These are phyloP conservation scores for Azemiops feae DNA, from an alignment of 2,113 vertebrate species.

Conservation along the genomic window DNA sequence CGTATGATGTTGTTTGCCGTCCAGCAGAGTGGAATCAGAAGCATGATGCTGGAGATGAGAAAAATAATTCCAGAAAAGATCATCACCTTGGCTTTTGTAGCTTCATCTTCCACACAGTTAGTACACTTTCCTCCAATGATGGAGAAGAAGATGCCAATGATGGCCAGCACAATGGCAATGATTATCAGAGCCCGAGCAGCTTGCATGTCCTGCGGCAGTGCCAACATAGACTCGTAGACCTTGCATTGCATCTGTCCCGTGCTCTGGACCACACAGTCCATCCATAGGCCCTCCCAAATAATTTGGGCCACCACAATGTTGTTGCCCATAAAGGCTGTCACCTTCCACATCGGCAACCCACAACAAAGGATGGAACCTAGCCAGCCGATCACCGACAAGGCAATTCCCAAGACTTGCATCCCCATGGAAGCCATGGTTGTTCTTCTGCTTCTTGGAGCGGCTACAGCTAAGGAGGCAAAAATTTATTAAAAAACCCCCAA, in stretches of 20 bases:
- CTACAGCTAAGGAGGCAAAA: not conserved
- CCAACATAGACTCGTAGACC: slow-evolving; percentile 83
- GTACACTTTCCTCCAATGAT: slow-evolving; percentile 90
- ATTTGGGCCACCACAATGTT: slow-evolving; percentile 87
- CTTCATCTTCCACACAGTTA: slow-evolving; percentile 81
- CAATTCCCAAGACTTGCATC: slow-evolving; percentile 84
- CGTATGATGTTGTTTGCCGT: slow-evolving; percentile 77
- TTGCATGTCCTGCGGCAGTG: slow-evolving; percentile 80
- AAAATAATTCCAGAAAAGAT: slow-evolving; percentile 75
- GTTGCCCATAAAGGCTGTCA: slow-evolving; percentile 84
- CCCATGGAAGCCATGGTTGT: slow-evolving; percentile 82
- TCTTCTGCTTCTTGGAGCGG: too few relatives aligned
- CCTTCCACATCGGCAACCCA: slow-evolving; percentile 86
- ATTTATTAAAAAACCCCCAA: not conserved
- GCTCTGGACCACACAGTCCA: slow-evolving; percentile 89
- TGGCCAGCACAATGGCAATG: slow-evolving; percentile 73
- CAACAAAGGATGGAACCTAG: slow-evolving; percentile 79
- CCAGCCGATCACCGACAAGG: slow-evolving; percentile 86
- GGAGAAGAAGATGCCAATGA: slow-evolving; percentile 77
- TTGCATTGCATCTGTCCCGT: slow-evolving; percentile 90
- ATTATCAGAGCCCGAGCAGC: slow-evolving; percentile 81
- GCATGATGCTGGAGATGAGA: slow-evolving; percentile 73
- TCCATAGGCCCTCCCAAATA: slow-evolving; percentile 95
- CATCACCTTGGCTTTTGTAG: slow-evolving; percentile 75
- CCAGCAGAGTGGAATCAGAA: slow-evolving; percentile 85